Percentiles rank a stretch among this genome's conserved stretches.
phyloP scores from a whole-genome alignment of 2,888 invertebrate species.

The Pseudococcus longispinus region DNA sequence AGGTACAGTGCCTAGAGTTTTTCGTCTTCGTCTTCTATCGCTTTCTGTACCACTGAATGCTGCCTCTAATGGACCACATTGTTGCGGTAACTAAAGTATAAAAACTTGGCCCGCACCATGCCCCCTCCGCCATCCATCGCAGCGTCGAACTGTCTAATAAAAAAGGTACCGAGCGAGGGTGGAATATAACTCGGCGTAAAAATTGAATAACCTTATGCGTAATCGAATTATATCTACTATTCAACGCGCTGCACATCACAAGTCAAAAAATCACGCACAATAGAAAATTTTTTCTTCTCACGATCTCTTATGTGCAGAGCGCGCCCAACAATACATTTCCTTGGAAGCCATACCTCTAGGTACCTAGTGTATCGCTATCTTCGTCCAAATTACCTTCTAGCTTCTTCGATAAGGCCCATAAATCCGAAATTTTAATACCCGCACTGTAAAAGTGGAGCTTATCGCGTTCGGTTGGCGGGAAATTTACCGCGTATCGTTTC shows the following conservation, averaged over 20 bases:
- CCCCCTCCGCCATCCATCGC: not conserved
- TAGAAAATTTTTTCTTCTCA: not conserved
- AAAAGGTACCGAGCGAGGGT: constrained; percentile 51
- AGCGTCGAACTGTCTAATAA: constrained; percentile 39
- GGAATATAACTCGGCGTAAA: constrained; percentile 51
- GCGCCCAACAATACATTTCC: not conserved
- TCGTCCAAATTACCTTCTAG: not conserved
- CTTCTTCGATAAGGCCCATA: not conserved
- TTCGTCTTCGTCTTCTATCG: not conserved
- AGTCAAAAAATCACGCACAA: constrained; percentile 23
- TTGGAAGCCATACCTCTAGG: not conserved
- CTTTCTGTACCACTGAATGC: constrained; percentile 33
- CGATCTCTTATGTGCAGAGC: not conserved
- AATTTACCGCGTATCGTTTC: not conserved
- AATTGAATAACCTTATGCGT: constrained; percentile 51
- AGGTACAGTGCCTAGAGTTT: not conserved
- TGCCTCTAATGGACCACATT: constrained; percentile 55
- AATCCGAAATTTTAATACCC: constrained; percentile 2
- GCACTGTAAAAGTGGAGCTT: not conserved
- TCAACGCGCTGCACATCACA: not conserved
- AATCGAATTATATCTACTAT: constrained; percentile 52
- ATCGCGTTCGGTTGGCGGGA: not conserved
- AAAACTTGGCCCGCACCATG: constrained; percentile 9
- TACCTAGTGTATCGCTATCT: not conserved
- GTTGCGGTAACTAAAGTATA: constrained; percentile 52